Evolutionary conservation across 1,140 invertebrate genomes (phyloP), one percentile per base, ranked within the genome.

Genomic region (Leptinotarsa texana): DNA sequence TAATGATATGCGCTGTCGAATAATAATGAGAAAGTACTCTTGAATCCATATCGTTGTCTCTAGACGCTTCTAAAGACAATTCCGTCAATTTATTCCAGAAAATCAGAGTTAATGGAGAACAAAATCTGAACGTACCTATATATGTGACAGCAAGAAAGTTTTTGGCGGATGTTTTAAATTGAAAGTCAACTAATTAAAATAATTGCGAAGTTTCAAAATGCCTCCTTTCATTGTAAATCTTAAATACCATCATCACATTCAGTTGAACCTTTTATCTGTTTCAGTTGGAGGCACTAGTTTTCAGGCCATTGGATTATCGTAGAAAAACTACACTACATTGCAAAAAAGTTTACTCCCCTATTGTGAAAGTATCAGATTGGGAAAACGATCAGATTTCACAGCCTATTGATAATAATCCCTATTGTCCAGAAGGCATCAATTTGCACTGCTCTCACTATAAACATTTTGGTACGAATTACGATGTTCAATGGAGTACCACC

Each of bases 321-420:
- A 70, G 86, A 80, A 86, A 87, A 65, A n/a, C 49, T 33, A 65
- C 22, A 42, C 80, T 88, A 62, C 87, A 87, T 82, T 86, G 84
- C 3, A 88, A 87, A 81, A 87, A 86, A 74, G 82, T 24, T 13
- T 88, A 87, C 75, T 79, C 82, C 18, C 80, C 84, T 3, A 79
- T 79, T 63, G 83, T 86, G 17, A 88, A 88, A 83, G 82, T 86
- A 33, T 82, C 84, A 67, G 83, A 86, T 74, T 88, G 87, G 87
- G 83, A 87, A 69, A 86, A 77, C 71, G 66, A 79, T 47, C 73
- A 81, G 51, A 80, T 84, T 78, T 83, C 82, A 2, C 83, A 85
- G 72, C 86, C 84, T 72, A 85, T 85, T 79, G 87, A 88, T 80
- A 86, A 85, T 73, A 84, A 88, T 74, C 86, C 86, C 5, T 87